Base-by-base conservation (phyloP, 2,888 invertebrate species). In the Callyntrura sp. region DNA sequence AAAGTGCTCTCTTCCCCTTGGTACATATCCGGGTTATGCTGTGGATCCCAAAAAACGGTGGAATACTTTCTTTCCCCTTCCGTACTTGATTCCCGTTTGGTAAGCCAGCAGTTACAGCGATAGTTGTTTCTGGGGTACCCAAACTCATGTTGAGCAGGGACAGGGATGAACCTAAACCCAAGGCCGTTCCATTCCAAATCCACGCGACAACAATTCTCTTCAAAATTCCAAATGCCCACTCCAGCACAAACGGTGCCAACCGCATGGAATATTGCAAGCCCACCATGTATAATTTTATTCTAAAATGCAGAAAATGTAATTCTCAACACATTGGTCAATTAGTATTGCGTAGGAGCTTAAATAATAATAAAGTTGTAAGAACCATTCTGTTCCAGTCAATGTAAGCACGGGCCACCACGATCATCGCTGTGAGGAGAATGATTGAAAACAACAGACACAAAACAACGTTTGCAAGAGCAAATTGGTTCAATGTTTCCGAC, bases 341-440 rank as follows among this genome's bases (percentile, higher is more conserved):
- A n/a, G n/a, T n/a, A n/a, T n/a, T n/a, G n/a, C n/a, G n/a, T n/a
- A n/a, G n/a, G n/a, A n/a, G n/a, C n/a, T n/a, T n/a, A n/a, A n/a
- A n/a, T n/a, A n/a, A n/a, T n/a, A n/a, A n/a, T n/a, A n/a, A n/a
- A n/a, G n/a, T n/a, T n/a, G n/a, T n/a, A n/a, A n/a, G n/a, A n/a
- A 88, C 88, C 88, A 88, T 51, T 14, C 88, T 60, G 68, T 88
- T 83, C 88, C 88, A 88, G 23, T 88, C 88, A 2, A 88, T 78
- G 45, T 83, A 68, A 8, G 83, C 25, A 51, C 78, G 83, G 3
- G 88, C 25, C 0, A 88, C 84, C 8, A 84, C 35, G 25, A 84
- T 8, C 62, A 88, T 28, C 11, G 78, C 83, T 0, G 84, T 17
- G 4, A 88, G 17, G 5, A 88, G n/a, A n/a, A 5, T 17, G 0